These are phyloP conservation scores for Amazona ochrocephala DNA, from an alignment of 2,797 vertebrate species.

Conservation along the genomic window DNA sequence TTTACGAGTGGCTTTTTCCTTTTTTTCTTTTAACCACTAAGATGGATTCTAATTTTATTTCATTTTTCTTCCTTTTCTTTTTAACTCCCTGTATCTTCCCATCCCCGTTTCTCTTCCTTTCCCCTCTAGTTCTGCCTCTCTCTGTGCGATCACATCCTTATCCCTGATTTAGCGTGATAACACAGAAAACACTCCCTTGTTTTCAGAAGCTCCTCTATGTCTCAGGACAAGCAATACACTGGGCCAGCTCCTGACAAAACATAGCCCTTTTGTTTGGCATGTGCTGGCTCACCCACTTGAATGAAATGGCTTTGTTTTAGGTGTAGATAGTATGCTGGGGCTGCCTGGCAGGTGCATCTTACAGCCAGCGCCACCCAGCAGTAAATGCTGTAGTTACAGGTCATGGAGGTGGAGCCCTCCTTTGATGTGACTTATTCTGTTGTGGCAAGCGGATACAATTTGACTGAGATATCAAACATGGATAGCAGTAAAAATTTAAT, in stretches of 20 bases:
- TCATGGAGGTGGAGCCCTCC: constrained; percentile 59
- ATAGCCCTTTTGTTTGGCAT: constrained; percentile 31
- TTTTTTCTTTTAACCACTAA: not conserved
- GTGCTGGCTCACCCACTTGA: not conserved
- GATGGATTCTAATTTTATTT: not conserved
- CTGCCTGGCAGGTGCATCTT: constrained; percentile 71
- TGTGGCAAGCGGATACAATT: constrained; percentile 73
- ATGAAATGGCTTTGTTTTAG: constrained; percentile 54
- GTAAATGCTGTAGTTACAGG: constrained; percentile 78
- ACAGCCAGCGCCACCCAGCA: constrained; percentile 58
- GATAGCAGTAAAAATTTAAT: constrained; percentile 82
- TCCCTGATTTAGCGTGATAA: not conserved
- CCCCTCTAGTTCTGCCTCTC: not conserved
- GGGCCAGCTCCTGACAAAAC: not conserved
- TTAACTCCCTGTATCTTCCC: not conserved
- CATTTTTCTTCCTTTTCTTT: not conserved
- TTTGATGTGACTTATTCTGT: constrained; percentile 79
- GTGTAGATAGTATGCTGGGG: not conserved
- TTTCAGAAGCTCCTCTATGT: not conserved
- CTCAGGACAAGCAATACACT: not conserved
- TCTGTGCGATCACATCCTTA: not conserved
- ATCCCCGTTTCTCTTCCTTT: not conserved
- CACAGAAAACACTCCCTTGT: not conserved
- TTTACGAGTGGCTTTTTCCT: not conserved
- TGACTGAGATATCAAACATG: constrained; percentile 78